Conservation (phyloP, 2,113 vertebrate genomes). For the Gopherus flavomarginatus region DNA sequence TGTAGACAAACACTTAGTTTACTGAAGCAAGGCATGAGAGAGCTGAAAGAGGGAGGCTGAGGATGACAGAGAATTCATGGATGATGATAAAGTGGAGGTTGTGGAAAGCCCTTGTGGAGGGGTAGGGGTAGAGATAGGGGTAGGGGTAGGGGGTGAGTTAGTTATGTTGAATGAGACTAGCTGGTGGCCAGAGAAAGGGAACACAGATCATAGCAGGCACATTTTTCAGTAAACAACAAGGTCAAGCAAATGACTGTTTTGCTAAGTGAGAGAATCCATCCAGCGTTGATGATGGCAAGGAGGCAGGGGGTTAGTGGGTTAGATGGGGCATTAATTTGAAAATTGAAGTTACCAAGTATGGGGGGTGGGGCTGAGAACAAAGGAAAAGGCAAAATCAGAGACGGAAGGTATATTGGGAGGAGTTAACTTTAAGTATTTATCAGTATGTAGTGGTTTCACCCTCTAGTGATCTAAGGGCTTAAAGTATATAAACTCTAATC, state of each 20-base stretch:
- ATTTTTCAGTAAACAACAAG: background rate
- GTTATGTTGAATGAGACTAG: background rate
- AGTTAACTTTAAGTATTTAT: background rate
- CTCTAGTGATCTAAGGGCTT: background rate
- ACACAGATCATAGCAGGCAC: background rate
- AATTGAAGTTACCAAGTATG: background rate
- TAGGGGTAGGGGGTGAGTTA: background rate
- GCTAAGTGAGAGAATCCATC: background rate
- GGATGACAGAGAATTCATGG: background rate
- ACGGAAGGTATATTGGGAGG: background rate
- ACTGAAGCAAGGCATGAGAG: background rate
- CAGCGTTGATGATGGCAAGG: background rate
- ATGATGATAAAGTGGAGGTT: background rate
- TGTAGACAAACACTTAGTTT: too few relatives aligned
- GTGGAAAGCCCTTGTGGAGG: background rate
- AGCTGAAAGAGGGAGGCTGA: background rate
- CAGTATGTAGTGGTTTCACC: background rate
- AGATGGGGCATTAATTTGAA: background rate
- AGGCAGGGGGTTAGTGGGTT: background rate
- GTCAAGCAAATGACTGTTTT: background rate
- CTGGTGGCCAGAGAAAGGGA: background rate
- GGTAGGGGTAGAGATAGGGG: too few relatives aligned
- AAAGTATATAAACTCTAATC: background rate
- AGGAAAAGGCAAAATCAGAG: background rate
- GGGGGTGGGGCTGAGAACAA: background rate